phyloP scores from a whole-genome alignment of 2,888 invertebrate genomes.

The Anthophora plumipes region DNA sequence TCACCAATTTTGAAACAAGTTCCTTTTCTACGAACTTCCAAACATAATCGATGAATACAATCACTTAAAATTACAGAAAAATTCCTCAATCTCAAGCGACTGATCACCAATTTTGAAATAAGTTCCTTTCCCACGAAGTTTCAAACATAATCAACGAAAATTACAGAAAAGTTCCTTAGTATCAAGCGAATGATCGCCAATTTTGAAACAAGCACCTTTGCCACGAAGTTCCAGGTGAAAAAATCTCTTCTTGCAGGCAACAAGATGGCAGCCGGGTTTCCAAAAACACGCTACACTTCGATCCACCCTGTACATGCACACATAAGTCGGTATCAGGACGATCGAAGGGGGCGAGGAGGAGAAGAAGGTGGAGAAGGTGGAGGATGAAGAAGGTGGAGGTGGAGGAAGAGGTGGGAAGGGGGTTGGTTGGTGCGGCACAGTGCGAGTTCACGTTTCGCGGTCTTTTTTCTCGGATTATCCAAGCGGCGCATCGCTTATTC shows the following conservation, averaged over 20 bases:
- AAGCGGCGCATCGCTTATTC: slow-evolving; percentile 84
- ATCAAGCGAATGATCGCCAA: background rate
- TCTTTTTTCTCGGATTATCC: slow-evolving; percentile 83
- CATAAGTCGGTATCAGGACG: slow-evolving; percentile 47
- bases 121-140: background rate
- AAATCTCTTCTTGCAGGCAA: background rate
- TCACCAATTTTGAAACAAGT: background rate
- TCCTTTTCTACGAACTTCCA: background rate
- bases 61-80: no score
- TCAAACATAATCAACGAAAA: no score
- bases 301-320: slow-evolving; percentile 54
- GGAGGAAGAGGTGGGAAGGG: slow-evolving; percentile 33
- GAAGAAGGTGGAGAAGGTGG: slow-evolving; percentile 34
- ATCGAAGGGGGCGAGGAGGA: slow-evolving; percentile 38
- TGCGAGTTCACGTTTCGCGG: slow-evolving; percentile 80
- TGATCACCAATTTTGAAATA: background rate
- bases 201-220: background rate
- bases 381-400: slow-evolving; percentile 31
- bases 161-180: no score
- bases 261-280: slow-evolving; percentile 18
- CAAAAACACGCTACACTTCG: slow-evolving; percentile 51
- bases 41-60: no score
- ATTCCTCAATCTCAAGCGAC: no score
- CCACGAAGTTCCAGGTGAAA: background rate
- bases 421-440: slow-evolving; percentile 70